phyloP scores from a whole-genome alignment of 2,888 invertebrate species.

The Dasypolia templi region DNA sequence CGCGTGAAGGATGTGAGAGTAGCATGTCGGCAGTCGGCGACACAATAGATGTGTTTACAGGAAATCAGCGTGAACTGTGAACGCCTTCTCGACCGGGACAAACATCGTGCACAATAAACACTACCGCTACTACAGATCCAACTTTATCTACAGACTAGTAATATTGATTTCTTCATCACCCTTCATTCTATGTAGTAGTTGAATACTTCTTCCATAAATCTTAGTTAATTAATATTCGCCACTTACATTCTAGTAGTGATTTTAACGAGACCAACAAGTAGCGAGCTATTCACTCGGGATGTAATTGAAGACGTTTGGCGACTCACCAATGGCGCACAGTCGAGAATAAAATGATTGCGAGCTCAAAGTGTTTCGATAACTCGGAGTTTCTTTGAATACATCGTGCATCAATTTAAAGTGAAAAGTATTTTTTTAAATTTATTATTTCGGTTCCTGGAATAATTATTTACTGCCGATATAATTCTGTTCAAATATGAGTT shows the following conservation, averaged over 20 bases:
- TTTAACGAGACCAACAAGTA: constrained; percentile 62
- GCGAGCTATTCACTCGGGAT: constrained; percentile 65
- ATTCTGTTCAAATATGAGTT: neutral
- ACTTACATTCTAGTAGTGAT: constrained; percentile 39
- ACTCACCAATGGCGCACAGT: constrained; percentile 53
- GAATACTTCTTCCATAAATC: neutral
- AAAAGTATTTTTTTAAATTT: constrained; percentile 32
- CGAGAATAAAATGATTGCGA: constrained; percentile 70
- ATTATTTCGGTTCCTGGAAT: constrained; percentile 14
- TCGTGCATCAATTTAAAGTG: constrained; percentile 40
- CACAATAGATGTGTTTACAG: constrained; percentile 86
- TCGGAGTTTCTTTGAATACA: constrained; percentile 66
- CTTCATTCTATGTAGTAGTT: neutral
- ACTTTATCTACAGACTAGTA: constrained; percentile 18
- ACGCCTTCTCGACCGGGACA: constrained; percentile 70
- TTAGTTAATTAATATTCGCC: constrained; percentile 52
- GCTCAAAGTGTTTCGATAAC: constrained; percentile 70
- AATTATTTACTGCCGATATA: constrained; percentile 17
- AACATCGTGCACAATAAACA: constrained; percentile 73
- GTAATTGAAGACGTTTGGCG: constrained; percentile 72
- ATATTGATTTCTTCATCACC: constrained; percentile 13
- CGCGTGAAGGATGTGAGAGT: constrained; percentile 74
- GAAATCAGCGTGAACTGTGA: constrained; percentile 78
- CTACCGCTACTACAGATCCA: constrained; percentile 18
- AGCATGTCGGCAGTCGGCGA: constrained; percentile 76